phyloP scores from a whole-genome alignment of 2,888 invertebrate genomes.

The Leptopilina myrica region DNA sequence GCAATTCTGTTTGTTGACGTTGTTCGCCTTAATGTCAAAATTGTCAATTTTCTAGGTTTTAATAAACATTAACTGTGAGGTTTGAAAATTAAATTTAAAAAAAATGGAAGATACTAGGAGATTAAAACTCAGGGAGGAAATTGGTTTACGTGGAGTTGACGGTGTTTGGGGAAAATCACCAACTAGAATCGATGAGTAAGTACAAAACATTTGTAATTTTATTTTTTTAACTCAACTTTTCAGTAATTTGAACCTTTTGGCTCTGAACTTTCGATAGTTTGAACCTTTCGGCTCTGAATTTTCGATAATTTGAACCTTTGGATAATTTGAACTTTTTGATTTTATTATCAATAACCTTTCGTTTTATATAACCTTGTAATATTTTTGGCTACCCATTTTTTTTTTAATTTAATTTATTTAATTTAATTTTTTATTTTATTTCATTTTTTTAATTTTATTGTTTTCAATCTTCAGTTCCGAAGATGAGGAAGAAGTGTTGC shows the following conservation, averaged over 20 bases:
- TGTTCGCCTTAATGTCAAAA: not conserved
- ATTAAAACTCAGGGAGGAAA: slow-evolving; percentile 82
- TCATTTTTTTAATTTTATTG: not conserved
- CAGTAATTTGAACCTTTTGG: not conserved
- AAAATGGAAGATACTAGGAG: slow-evolving; percentile 83
- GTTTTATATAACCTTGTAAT: too few relatives aligned
- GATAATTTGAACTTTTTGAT: too few relatives aligned
- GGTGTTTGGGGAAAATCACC: slow-evolving; percentile 89
- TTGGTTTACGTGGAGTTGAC: slow-evolving; percentile 84
- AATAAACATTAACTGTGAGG: not conserved
- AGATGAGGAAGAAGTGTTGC: slow-evolving; percentile 70
- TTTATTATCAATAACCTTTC: too few relatives aligned
- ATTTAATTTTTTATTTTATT: too few relatives aligned
- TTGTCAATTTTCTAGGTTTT: not conserved
- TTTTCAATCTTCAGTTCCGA: slow-evolving; percentile 68
- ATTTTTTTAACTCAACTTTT: not conserved
- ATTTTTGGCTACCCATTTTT: too few relatives aligned
- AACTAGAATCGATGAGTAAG: slow-evolving; percentile 80
- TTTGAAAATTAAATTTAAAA: not conserved
- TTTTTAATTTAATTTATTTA: too few relatives aligned
- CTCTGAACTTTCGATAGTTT: too few relatives aligned
- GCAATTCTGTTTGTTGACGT: too few relatives aligned
- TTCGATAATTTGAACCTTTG: too few relatives aligned
- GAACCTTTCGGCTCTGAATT: too few relatives aligned
- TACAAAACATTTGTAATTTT: not conserved